phyloP scores from a whole-genome alignment of 1,140 invertebrate species.

The Apocrypta bakeri region DNA sequence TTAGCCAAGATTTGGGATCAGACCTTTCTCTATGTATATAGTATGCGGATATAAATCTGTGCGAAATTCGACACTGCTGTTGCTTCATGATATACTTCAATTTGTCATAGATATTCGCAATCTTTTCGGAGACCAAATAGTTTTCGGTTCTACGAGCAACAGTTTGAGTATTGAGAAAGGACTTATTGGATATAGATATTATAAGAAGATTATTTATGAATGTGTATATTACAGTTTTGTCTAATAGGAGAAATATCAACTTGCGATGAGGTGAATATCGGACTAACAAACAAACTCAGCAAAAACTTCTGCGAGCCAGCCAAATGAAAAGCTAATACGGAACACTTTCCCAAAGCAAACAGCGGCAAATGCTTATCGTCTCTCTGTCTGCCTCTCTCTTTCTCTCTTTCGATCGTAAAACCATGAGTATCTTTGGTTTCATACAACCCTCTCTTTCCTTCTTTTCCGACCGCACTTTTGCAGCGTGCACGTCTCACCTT shows the following conservation, averaged over 20 bases:
- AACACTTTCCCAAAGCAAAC: background rate
- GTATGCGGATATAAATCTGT: background rate
- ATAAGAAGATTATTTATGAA: too few relatives aligned
- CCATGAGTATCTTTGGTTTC: background rate
- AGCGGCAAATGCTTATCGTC: background rate
- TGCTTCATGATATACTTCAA: background rate
- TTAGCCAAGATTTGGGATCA: background rate
- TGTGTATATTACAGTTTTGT: background rate
- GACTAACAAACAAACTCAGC: background rate
- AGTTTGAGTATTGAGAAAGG: too few relatives aligned
- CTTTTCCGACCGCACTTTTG: background rate
- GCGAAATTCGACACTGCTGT: background rate
- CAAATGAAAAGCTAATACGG: background rate
- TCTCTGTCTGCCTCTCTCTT: constrained; percentile 1
- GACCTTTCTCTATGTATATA: too few relatives aligned
- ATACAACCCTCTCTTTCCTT: background rate
- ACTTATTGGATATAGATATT: too few relatives aligned
- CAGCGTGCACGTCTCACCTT: background rate
- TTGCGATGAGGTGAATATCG: background rate
- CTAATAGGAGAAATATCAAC: background rate
- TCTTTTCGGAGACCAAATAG: too few relatives aligned
- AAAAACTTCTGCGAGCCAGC: background rate
- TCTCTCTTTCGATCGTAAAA: constrained; percentile 23
- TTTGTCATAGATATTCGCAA: background rate
- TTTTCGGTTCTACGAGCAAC: too few relatives aligned